phyloP scores from a whole-genome alignment of 2,797 vertebrate genomes.

The Rachycentron canadum region DNA sequence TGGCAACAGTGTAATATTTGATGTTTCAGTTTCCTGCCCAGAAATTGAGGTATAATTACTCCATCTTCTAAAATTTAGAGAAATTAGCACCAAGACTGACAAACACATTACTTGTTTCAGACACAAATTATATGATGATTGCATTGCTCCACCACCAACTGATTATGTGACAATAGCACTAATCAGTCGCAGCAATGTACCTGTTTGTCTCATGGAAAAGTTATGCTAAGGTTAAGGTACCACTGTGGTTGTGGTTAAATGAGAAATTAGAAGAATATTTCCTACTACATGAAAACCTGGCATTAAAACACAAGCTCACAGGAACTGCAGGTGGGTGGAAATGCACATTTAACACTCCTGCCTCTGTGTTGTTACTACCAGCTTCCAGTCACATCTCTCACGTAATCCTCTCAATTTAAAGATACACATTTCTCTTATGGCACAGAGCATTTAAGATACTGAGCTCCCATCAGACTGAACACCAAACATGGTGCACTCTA shows the following conservation, averaged over 20 bases:
- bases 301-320: slow-evolving; percentile 24
- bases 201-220: slow-evolving; percentile 9
- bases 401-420: slow-evolving; percentile 13
- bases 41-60: slow-evolving; percentile 24
- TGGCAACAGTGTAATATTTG: slow-evolving; percentile 1
- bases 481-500: background rate
- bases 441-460: slow-evolving; percentile 13
- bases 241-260: slow-evolving; percentile 6
- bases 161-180: slow-evolving; percentile 27
- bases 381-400: slow-evolving; percentile 10
- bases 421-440: slow-evolving; percentile 17
- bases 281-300: slow-evolving; percentile 1
- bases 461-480: background rate
- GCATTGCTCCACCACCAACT: slow-evolving; percentile 4
- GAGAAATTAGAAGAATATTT: slow-evolving; percentile 11
- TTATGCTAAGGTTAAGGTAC: background rate
- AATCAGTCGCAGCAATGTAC: slow-evolving; percentile 34
- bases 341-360: background rate
- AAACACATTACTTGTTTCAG: slow-evolving; percentile 26
- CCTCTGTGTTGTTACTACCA: slow-evolving; percentile 5
- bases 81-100: slow-evolving; percentile 17
- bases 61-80: background rate
- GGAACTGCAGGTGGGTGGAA: slow-evolving; percentile 46
- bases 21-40: background rate
- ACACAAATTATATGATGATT: slow-evolving; percentile 47